Evolutionary conservation across 2,113 vertebrate genomes (phyloP), one percentile per base, ranked within the genome.

Genomic region (Gadus chalcogrammus): DNA sequence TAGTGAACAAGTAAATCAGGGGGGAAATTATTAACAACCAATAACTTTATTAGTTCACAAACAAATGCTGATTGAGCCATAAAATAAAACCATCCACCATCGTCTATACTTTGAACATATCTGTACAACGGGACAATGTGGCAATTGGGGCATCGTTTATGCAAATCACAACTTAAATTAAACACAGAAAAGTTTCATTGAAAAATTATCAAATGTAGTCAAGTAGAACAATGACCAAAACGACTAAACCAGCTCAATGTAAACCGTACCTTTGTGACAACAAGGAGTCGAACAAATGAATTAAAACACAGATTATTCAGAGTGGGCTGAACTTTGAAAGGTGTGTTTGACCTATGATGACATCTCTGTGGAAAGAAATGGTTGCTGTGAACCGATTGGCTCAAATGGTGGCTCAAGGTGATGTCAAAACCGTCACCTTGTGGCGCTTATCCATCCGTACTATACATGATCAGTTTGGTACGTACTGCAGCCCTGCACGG

Each of bases 11-110:
- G 42, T 48, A 48, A 48, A 48, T 48, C 42, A 48, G 42, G 42
- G 42, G 42, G 8, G 42, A 48, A 13, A 48, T 48, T 48, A 8
- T 48, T 48, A 48, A 48, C 42, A 48, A 48, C 42, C 42, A 48
- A 58, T 58, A 58, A 58, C 55, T 58, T 58, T 58, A 58, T 58
- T 58, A 17, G 55, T 58, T 58, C 55, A 58, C 55, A 58, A 58
- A 24, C 24, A 48, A 58, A 58, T 58, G 55, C 5, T 58, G 15
- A 16, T 5, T 58, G 16, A 58, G 16, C n/a, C 13, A 58, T 58
- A 58, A 58, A 58, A 58, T 58, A 58, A 9, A 58, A n/a, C 55
- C 15, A 17, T 58, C 24, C 24, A 24, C 24, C 24, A 24, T 24
- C 24, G n/a, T 58, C n/a, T 58, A n/a, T 48, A 48, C 11, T 58